Evolutionary conservation across 2,113 vertebrate genomes (phyloP), one percentile per base, ranked within the genome.

Genomic region (Burhinus oedicnemus): DNA sequence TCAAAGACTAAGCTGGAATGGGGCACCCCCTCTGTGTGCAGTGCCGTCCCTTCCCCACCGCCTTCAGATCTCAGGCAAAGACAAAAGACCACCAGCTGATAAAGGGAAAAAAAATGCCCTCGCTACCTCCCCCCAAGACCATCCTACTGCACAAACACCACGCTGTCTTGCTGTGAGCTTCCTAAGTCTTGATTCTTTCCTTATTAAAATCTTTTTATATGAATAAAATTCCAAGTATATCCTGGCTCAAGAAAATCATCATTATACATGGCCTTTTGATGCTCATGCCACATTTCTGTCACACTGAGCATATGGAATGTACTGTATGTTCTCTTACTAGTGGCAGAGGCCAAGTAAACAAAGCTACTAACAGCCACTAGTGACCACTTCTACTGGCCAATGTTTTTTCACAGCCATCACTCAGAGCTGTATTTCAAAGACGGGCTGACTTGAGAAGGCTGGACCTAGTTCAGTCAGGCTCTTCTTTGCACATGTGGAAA

Each of bases 241-340:
- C 12, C 42, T 76, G 49, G 6, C 47, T 93, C 32, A 68, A 83
- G 78, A 80, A 91, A 85, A 80, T 20, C 15, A 51, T 12, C 14
- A 12, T 68, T 79, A 38, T 47, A 76, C 3, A 5, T 12, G 12
- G 20, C 30, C 29, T 36, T 89, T 85, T 44, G 69, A 49, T 5
- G 40, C 30, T 91, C 29, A 29, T 22, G 23, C 19, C 27, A 55
- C 42, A 52, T 64, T 94, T 89, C 51, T 80, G 40, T 78, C 58
- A 38, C 0, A 0, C 38, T 74, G 57, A 69, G 62, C 32, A 47
- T 5, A 83, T 12, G 16, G 38, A 81, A 66, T 3, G 8, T 49
- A 42, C n/a, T 62, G 1, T 34, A 52, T 55, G 8, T 87, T 74
- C 47, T 75, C 12, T 17, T 47, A n/a, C 25, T 87, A 26, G 32